Evolutionary conservation across 2,113 vertebrate species (phyloP).

Genomic region (Eulacestoma nigropectus): DNA sequence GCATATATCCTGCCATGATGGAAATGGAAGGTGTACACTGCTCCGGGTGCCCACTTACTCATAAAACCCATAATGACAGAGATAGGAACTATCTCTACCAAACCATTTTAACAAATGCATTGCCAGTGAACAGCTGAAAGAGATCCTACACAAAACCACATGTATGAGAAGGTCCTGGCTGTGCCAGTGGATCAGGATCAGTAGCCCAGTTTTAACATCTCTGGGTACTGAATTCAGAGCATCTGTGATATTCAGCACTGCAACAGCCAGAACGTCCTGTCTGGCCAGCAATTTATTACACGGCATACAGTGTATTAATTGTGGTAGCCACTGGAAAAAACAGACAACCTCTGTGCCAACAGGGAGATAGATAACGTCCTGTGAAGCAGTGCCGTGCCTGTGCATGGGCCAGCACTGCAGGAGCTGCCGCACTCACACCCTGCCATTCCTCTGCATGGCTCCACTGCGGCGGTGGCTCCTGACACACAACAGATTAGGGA

Average conservation of each 20-base stretch:
- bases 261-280: background rate
- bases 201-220: background rate
- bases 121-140: background rate
- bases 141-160: background rate
- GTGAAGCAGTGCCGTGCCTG: background rate
- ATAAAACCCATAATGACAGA: background rate
- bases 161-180: background rate
- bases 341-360: background rate
- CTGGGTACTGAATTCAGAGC: background rate
- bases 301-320: background rate
- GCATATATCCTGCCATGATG: background rate
- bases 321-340: background rate
- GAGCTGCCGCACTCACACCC: background rate
- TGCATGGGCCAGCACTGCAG: background rate
- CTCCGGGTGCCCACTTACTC: background rate
- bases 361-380: rapidly evolving
- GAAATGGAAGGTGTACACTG: conserved; percentile 37
- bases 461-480: rapidly evolving
- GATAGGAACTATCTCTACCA: background rate
- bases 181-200: background rate
- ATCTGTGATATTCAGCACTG: background rate
- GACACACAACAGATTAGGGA: background rate
- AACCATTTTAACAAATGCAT: background rate
- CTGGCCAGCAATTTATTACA: background rate
- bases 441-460: rapidly evolving